Evolutionary conservation across 2,113 vertebrate genomes (phyloP).

Genomic region (Heterocephalus glaber): DNA sequence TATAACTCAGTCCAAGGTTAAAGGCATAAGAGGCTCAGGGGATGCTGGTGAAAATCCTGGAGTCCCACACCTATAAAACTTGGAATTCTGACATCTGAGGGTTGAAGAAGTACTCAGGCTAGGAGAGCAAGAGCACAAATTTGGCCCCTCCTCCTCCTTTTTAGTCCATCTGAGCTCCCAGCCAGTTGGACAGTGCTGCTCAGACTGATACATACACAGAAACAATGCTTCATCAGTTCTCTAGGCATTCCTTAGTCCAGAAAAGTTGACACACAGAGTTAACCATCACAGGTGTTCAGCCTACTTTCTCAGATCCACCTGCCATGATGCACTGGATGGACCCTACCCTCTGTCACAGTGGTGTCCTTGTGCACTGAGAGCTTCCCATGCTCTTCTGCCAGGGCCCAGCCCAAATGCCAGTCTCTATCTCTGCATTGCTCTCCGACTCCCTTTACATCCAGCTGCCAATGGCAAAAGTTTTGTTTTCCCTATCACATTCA

Average conservation of each 20-base stretch:
- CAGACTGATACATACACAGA: not conserved
- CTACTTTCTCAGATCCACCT: not conserved
- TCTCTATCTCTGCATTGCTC: not conserved
- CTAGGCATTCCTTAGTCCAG: not conserved
- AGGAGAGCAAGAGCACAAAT: not conserved
- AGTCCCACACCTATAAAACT: not conserved
- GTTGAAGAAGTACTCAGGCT: not conserved
- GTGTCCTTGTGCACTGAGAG: not conserved
- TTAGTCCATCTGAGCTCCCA: not conserved
- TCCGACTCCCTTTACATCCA: too few relatives aligned
- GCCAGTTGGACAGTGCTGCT: not conserved
- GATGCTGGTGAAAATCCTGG: not conserved
- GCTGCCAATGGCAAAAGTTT: not conserved
- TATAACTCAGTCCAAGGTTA: not conserved
- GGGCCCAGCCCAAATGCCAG: not conserved
- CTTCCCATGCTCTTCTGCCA: not conserved
- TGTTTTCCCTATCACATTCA: not conserved
- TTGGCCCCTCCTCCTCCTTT: not conserved
- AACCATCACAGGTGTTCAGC: not conserved
- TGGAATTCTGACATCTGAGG: not conserved
- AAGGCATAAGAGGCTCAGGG: not conserved
- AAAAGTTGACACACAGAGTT: not conserved
- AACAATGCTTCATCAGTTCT: not conserved
- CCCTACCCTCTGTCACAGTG: rapidly evolving
- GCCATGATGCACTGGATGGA: rapidly evolving